Percentiles rank a stretch among this genome's conserved stretches.
Conservation (phyloP, 2,113 vertebrate genomes). For the Bufo bufo region DNA sequence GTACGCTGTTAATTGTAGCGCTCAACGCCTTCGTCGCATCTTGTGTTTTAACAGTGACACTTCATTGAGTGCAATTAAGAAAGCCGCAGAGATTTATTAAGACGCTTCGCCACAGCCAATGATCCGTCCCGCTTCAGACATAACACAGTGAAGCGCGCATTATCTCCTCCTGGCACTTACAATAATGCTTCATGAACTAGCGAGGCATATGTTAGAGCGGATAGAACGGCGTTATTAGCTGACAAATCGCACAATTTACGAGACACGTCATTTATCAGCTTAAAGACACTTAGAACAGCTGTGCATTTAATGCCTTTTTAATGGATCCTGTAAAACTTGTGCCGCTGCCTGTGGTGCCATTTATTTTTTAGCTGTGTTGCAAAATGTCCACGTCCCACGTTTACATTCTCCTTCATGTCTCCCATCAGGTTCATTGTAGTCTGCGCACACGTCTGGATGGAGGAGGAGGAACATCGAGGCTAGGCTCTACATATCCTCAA, state of each 20-base stretch:
- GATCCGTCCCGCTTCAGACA: slow-evolving; percentile 90
- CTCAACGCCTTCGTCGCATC: slow-evolving; percentile 85
- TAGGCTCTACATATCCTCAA: no score
- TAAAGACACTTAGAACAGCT: slow-evolving; percentile 83
- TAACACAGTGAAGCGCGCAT: slow-evolving; percentile 90
- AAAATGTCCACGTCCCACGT: slow-evolving; percentile 81
- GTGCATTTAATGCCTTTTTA: slow-evolving; percentile 86
- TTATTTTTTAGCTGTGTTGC: slow-evolving; percentile 84
- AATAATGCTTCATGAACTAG: slow-evolving; percentile 87
- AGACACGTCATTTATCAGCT: slow-evolving; percentile 89
- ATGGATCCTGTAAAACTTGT: slow-evolving; percentile 85
- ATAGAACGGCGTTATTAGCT: slow-evolving; percentile 88
- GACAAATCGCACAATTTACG: slow-evolving; percentile 89
- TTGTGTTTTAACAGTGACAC: slow-evolving; percentile 91
- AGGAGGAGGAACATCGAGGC: slow-evolving; percentile 57
- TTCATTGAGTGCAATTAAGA: slow-evolving; percentile 91
- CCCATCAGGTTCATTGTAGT: slow-evolving; percentile 77
- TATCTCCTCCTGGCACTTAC: slow-evolving; percentile 88
- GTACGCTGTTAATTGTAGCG: slow-evolving; percentile 92
- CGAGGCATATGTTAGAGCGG: slow-evolving; percentile 86
- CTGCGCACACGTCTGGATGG: slow-evolving; percentile 66
- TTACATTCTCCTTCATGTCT: slow-evolving; percentile 82
- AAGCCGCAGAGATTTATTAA: slow-evolving; percentile 92
- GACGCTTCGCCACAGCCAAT: slow-evolving; percentile 86
- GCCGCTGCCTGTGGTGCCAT: slow-evolving; percentile 84